Evolutionary conservation across 2,113 vertebrate genomes (phyloP).

Genomic region (Cervus canadensis): DNA sequence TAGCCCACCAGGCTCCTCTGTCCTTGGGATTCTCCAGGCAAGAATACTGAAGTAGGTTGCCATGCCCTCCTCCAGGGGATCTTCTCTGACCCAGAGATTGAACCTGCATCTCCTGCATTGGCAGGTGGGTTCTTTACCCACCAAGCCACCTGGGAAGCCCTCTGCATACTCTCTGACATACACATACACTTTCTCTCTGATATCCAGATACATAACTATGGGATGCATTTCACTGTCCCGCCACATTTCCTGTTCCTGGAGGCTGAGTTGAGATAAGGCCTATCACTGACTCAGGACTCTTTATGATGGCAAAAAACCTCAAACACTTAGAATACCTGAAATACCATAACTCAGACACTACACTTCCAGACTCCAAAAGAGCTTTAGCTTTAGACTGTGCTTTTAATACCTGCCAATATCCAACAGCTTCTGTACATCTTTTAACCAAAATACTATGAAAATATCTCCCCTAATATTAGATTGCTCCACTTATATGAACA

Average conservation of each 20-base stretch:
- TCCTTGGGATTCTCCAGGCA: neutral
- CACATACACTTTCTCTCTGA: neutral
- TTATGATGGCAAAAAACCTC: constrained; percentile 11
- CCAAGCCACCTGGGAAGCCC: neutral
- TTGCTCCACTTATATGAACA: neutral
- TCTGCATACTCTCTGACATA: neutral
- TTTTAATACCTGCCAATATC: neutral
- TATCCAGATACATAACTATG: constrained; percentile 1
- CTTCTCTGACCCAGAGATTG: neutral
- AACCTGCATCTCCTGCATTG: neutral
- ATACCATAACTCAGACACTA: constrained; percentile 10
- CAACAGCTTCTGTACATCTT: constrained; percentile 4
- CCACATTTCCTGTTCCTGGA: constrained; percentile 5
- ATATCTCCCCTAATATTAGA: neutral
- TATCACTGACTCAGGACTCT: constrained; percentile 7
- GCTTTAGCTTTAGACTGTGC: neutral
- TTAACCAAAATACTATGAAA: constrained; percentile 12
- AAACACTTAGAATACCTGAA: constrained; percentile 49
- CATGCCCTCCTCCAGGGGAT: neutral
- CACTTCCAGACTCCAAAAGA: neutral
- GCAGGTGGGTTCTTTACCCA: neutral
- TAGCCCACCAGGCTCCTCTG: neutral
- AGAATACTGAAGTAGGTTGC: neutral
- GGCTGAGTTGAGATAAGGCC: constrained; percentile 36
- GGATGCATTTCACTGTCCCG: neutral